Evolutionary conservation across 2,113 vertebrate genomes (phyloP).

Genomic region (Saguinus imperator): DNA sequence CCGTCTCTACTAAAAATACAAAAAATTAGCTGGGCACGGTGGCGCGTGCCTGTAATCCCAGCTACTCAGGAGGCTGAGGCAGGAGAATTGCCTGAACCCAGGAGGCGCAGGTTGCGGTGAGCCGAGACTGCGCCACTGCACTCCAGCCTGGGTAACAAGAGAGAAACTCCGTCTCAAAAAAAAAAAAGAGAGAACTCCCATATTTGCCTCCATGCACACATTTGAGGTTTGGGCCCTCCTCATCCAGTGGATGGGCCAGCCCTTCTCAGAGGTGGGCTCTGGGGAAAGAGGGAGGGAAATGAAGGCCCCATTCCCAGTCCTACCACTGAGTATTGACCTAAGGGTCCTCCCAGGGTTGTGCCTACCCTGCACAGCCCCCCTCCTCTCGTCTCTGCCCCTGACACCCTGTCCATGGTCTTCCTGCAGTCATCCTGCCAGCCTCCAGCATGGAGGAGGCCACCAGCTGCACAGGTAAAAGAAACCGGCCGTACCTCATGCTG

Average conservation of each 20-base stretch:
- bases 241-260: too few relatives aligned
- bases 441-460: constrained; percentile 94
- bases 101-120: too few relatives aligned
- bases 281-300: background rate
- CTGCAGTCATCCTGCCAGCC: constrained; percentile 95
- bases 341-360: background rate
- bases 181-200: background rate
- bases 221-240: background rate
- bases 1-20: too few relatives aligned
- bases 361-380: background rate
- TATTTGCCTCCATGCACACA: background rate
- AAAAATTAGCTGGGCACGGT: too few relatives aligned
- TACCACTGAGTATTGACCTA: background rate
- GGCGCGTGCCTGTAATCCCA: too few relatives aligned
- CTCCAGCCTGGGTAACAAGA: too few relatives aligned
- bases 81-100: too few relatives aligned
- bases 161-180: too few relatives aligned
- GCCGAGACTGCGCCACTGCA: too few relatives aligned
- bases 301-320: background rate
- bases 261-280: background rate
- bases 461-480: constrained; percentile 91
- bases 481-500: accelerated
- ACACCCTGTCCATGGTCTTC: background rate
- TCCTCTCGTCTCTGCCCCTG: background rate
- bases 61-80: too few relatives aligned